Percentiles rank a stretch among this genome's conserved stretches.
These are phyloP conservation scores for Aurelia sp. DNA, from an alignment of 30 jellyfish, hydroid and myxozoan genomes.

Conservation along the genomic window DNA sequence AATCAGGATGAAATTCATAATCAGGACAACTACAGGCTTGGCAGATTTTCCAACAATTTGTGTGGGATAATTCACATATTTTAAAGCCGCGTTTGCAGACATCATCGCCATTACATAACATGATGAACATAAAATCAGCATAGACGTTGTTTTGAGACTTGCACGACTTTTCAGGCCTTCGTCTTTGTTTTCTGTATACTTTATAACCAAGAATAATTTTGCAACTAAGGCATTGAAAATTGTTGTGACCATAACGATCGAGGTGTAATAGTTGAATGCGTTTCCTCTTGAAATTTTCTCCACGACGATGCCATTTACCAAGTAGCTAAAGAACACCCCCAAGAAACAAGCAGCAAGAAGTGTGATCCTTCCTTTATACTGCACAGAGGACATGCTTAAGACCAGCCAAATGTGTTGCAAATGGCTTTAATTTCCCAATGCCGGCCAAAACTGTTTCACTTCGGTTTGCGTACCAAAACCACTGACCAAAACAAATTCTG, in stretches of 20 bases:
- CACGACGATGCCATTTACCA: constrained; percentile 74
- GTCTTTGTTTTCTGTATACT: background rate
- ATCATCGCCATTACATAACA: constrained; percentile 59
- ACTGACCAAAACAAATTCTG: no score
- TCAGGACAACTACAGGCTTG: constrained; percentile 68
- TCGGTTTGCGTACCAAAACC: no score
- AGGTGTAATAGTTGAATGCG: constrained; percentile 60
- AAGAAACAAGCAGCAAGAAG: constrained; percentile 32
- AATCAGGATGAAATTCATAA: constrained; percentile 30
- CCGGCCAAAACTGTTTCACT: no score
- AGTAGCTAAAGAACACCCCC: constrained; percentile 76
- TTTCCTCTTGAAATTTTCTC: constrained; percentile 66
- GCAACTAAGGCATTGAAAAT: constrained; percentile 60
- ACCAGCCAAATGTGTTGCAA: background rate
- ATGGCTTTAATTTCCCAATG: no score
- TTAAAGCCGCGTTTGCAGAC: constrained; percentile 70
- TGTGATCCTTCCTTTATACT: constrained; percentile 33
- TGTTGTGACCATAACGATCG: constrained; percentile 76
- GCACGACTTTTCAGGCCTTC: background rate
- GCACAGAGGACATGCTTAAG: constrained; percentile 2
- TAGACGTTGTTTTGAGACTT: background rate
- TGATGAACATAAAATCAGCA: constrained; percentile 47
- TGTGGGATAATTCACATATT: constrained; percentile 73
- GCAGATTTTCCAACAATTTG: constrained; percentile 84
- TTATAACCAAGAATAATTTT: background rate